phyloP scores from a whole-genome alignment of 2,888 invertebrate genomes.

The Copidosoma aretas region DNA sequence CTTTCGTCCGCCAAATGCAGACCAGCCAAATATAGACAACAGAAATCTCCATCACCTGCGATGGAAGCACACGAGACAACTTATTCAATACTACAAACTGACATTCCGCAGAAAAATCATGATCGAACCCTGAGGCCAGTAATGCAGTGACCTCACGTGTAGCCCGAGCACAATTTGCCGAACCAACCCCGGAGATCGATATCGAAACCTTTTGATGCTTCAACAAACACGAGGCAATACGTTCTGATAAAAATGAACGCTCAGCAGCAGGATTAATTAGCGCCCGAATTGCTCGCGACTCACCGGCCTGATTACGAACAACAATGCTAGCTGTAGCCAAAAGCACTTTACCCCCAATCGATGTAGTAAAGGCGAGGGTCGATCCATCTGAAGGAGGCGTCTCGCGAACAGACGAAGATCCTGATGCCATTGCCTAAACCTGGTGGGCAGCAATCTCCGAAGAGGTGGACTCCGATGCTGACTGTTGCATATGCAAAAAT shows the following conservation, averaged over 20 bases:
- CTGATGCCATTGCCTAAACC: too few species aligned
- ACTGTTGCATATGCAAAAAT: too few species aligned
- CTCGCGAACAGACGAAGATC: too few species aligned
- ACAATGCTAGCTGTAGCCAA: too few species aligned
- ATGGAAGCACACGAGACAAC: neutral
- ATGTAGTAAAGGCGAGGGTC: too few species aligned
- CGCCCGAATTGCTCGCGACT: too few species aligned
- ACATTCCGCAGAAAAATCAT: neutral
- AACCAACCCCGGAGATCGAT: neutral
- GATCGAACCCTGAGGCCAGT: neutral
- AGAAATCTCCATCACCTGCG: neutral
- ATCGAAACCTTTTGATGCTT: neutral
- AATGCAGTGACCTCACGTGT: neutral
- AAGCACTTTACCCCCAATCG: too few species aligned
- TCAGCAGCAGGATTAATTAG: too few species aligned
- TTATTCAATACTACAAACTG: neutral
- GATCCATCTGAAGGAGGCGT: too few species aligned
- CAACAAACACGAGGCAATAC: neutral
- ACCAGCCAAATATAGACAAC: neutral
- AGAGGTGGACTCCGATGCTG: too few species aligned
- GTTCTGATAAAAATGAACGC: neutral
- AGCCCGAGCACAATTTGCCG: neutral
- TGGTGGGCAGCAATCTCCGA: too few species aligned
- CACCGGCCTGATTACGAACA: too few species aligned
- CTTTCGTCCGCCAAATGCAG: neutral